Base-by-base conservation (phyloP, 2,113 vertebrate species). In the Mystacornis crossleyi region DNA sequence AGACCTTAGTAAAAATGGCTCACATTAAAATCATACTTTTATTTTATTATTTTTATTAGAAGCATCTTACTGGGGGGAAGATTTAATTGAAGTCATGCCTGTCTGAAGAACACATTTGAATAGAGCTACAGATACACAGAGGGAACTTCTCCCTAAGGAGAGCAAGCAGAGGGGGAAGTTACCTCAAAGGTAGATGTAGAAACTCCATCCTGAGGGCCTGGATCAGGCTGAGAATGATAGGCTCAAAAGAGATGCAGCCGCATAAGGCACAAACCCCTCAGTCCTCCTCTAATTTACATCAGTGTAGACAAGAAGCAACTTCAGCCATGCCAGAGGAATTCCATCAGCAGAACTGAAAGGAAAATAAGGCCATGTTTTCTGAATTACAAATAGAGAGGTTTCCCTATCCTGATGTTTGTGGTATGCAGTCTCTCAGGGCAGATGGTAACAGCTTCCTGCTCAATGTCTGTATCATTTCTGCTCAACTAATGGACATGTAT, bases 361-460 rank as follows among this genome's bases (percentile, higher is more conserved):
- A 91, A 94, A 96, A 85, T 18, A 79, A 89, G 65, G 71, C 70
- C 45, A 50, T 5, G 3, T 81, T 96, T 94, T 70, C 81, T 58
- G 53, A 82, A 34, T 53, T 48, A 81, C 45, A 71, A 77, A 14
- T 29, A 50, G 3, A 23, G 5, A 18, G 5, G 1, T 21, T 80
- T 43, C 86, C 75, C 84, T 42, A 3, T 33, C 48, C 85, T 80
- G 36, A 40, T 14, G n/a, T 57, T 45, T 48, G 51, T 21, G 43
- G 24, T 29, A 70, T 0, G 9, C 21, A 58, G 25, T 34, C 58
- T 94, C 84, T 73, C 66, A 36, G 62, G 69, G 53, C 45, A 79
- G 42, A 74, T 16, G n/a, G 26, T 28, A 93, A 70, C 71, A 86
- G 55, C 48, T 83, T 86, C 82, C 64, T 86, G 71, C 33, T 83